Evolutionary conservation across 2,888 invertebrate genomes (phyloP).

Genomic region (Calameuta idolon): DNA sequence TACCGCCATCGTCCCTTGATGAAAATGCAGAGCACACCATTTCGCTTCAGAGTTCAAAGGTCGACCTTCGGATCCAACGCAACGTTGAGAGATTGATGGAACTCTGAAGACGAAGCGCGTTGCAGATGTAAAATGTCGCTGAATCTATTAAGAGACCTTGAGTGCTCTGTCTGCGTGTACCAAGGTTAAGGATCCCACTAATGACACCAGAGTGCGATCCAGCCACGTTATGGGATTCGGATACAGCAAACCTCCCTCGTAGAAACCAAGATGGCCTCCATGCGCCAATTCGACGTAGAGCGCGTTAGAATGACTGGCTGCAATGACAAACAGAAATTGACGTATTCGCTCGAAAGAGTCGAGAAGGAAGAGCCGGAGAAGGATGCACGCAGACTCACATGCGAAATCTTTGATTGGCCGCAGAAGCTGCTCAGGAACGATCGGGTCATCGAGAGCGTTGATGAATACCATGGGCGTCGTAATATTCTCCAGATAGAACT

Average conservation of each 20-base stretch:
- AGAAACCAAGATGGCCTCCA: constrained; percentile 95
- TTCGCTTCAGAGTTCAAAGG: background rate
- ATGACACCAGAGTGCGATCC: constrained; percentile 86
- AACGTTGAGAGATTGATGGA: background rate
- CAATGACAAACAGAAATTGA: constrained; percentile 39
- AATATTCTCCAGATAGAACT: constrained; percentile 83
- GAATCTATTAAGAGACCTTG: constrained; percentile 52
- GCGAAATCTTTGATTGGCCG: constrained; percentile 80
- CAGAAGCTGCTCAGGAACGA: constrained; percentile 84
- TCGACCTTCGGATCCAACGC: too few relatives aligned
- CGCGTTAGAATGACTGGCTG: constrained; percentile 76
- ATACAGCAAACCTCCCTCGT: constrained; percentile 88
- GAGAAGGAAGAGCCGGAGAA: background rate
- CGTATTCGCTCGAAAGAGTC: background rate
- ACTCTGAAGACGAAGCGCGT: background rate
- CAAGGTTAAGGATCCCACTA: constrained; percentile 81
- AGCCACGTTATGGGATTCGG: constrained; percentile 95
- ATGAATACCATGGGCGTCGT: constrained; percentile 90
- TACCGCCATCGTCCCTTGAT: background rate
- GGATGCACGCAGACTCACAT: constrained; percentile 71
- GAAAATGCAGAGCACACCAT: background rate
- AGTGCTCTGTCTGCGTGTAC: constrained; percentile 66
- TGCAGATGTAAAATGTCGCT: too few relatives aligned
- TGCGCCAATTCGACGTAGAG: constrained; percentile 87
- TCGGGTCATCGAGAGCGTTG: constrained; percentile 92